Evolutionary conservation across 2,888 invertebrate species (phyloP).

Genomic region (Morinoia aosen): DNA sequence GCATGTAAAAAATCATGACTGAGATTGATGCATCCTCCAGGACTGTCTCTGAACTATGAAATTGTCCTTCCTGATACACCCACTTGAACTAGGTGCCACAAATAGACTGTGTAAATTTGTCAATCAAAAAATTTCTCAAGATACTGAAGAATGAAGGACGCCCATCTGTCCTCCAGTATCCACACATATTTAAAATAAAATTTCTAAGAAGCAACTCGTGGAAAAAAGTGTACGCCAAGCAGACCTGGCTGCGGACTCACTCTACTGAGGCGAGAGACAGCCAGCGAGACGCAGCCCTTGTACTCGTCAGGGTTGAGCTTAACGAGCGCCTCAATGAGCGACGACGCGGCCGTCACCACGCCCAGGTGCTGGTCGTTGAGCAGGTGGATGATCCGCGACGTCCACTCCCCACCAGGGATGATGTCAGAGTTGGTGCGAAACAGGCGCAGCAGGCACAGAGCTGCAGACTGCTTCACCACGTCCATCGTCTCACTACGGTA

Average conservation of each 20-base stretch:
- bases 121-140: no score
- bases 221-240: background rate
- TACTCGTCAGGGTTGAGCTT: constrained; percentile 99
- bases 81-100: no score
- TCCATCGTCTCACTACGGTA: constrained; percentile 93
- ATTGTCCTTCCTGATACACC: no score
- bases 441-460: constrained; percentile 92
- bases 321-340: constrained; percentile 96
- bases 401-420: constrained; percentile 90
- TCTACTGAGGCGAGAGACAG: constrained; percentile 95
- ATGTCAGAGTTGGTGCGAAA: constrained; percentile 95
- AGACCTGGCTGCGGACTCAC: constrained; percentile 72
- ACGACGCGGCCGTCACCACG: constrained; percentile 98
- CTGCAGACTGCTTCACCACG: constrained; percentile 99
- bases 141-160: no score
- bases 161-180: no score
- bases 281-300: constrained; percentile 97
- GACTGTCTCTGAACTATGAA: no score
- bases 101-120: no score
- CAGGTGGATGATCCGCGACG: constrained; percentile 97
- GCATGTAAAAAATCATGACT: no score
- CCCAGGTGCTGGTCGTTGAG: constrained; percentile 99
- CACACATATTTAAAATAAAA: no score
- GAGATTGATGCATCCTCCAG: no score
- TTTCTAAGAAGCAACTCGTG: background rate